Evolutionary conservation across 2,888 invertebrate genomes (phyloP), one percentile per base, ranked within the genome.

Genomic region (Thecophora atra): DNA sequence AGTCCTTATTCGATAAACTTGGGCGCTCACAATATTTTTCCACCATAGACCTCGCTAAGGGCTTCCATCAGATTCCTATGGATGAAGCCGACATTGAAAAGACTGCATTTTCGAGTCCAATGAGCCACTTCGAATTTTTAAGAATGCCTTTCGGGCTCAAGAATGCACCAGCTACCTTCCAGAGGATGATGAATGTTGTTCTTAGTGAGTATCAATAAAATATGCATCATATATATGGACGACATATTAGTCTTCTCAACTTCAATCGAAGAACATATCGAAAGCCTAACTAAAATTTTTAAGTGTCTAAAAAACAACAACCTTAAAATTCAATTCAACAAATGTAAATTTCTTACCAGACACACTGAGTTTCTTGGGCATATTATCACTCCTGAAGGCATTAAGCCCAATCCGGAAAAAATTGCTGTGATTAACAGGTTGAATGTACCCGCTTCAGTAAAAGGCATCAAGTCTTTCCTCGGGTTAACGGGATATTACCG

Each of bases 331-430:
- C 19, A 76, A 76, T 2, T 79, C 80, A 78, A 80, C 28, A 81
- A 81, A 71, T 77, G 73, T 3, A 75, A 81, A 72, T 81, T 81
- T 66, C 62, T 80, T 7, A 28, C 67, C 7, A 78, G 77, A 66
- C 76, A 79, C 76, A 76, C 81, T 0, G 74, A 75, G 19, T 84
- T 78, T 72, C 67, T 85, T 19, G 82, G 84, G 6, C 83, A 82
- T 67, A 71, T 84, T 6, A 76, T 85, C 8, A 79, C 83, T 5
- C 73, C 79, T 1, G 78, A 83, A 1, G 81, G 80, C 11, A 77
- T 82, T 15, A 81, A 76, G 70, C 82, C 83, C 8, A 81, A 83
- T 66, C 81, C 82, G 0, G 75, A 77, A 0, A 83, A 84, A 76
- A 79, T 80, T 6, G 58, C 44, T 44, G 44, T 13, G 13, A n/a